phyloP scores from a whole-genome alignment of 2,888 invertebrate genomes.

The Dasypolia templi region DNA sequence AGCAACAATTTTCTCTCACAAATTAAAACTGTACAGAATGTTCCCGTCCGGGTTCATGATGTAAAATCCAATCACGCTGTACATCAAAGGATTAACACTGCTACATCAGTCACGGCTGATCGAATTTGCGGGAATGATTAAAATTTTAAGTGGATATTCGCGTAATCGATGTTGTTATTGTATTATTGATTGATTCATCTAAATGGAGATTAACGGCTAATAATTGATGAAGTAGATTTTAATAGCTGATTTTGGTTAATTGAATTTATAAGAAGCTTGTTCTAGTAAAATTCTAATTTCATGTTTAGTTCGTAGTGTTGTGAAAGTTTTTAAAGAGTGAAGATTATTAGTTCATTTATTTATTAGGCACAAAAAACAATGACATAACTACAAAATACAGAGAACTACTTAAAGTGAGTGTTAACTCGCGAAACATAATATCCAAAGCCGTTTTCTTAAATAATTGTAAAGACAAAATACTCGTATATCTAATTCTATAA shows the following conservation, averaged over 20 bases:
- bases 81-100: conserved; percentile 39
- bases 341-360: neutral
- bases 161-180: conserved; percentile 32
- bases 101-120: conserved; percentile 20
- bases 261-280: neutral
- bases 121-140: conserved; percentile 38
- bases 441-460: no score
- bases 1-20: conserved; percentile 41
- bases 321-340: neutral
- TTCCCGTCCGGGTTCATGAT: conserved; percentile 23
- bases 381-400: no score
- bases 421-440: no score
- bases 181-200: conserved; percentile 19
- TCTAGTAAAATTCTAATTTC: neutral
- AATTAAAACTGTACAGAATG: conserved; percentile 47
- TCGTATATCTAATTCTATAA: no score
- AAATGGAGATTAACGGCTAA: conserved; percentile 13
- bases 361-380: no score
- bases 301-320: neutral
- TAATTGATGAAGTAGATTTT: conserved; percentile 11
- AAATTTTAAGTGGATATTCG: conserved; percentile 28
- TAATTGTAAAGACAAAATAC: no score
- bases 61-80: conserved; percentile 52
- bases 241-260: neutral
- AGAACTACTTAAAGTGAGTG: no score